A percentile compares a stretch with the other conserved stretches of the same genome.
These are phyloP conservation scores for Dinomys branickii DNA, from an alignment of 2,113 vertebrate genomes.

Conservation along the genomic window DNA sequence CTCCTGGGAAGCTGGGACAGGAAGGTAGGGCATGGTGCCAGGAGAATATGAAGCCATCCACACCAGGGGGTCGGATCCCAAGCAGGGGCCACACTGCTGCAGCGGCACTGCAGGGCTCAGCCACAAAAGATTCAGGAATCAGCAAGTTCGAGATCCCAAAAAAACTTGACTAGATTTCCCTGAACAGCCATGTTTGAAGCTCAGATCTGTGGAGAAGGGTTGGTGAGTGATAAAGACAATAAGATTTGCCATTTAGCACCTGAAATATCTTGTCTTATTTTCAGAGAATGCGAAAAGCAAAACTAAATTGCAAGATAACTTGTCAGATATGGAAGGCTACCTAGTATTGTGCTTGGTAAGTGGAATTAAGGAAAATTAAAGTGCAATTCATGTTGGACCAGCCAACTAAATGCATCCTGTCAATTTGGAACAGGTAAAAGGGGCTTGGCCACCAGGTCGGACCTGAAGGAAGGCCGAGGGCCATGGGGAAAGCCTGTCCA, in stretches of 20 bases:
- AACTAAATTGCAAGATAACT: background rate
- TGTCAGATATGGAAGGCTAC: background rate
- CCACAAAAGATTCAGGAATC: background rate
- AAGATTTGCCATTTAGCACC: conserved; percentile 10
- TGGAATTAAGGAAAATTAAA: conserved; percentile 45
- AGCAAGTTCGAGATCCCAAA: background rate
- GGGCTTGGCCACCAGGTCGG: background rate
- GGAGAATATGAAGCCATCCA: background rate
- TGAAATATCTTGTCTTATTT: background rate
- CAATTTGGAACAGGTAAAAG: background rate
- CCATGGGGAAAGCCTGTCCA: background rate
- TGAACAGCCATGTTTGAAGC: background rate
- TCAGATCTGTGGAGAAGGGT: background rate
- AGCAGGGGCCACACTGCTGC: background rate
- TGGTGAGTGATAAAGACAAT: background rate
- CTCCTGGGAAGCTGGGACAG: background rate
- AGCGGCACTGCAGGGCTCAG: background rate
- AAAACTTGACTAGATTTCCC: background rate
- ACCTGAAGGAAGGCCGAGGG: background rate
- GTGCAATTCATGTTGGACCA: conserved; percentile 22
- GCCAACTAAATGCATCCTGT: background rate
- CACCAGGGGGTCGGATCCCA: background rate
- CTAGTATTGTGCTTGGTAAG: background rate
- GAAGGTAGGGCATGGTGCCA: background rate
- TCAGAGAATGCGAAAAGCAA: background rate